Evolutionary conservation across 2,888 invertebrate genomes (phyloP).

Genomic region (Fabriciana adippe): DNA sequence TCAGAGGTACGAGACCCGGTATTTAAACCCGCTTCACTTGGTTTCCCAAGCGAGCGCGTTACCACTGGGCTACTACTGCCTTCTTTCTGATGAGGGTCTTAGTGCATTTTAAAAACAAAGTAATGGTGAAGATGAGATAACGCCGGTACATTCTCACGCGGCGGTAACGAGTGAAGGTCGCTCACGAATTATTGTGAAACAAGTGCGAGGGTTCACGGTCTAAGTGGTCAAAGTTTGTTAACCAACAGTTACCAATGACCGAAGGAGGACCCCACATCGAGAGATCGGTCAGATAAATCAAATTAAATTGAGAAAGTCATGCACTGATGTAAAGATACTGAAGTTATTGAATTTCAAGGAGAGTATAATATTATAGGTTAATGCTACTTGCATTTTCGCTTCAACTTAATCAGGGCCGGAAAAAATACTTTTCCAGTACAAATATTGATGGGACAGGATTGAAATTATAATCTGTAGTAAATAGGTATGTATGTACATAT

Average conservation of each 20-base stretch:
- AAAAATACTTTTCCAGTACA: too few relatives aligned
- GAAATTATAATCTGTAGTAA: too few relatives aligned
- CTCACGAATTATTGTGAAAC: conserved; percentile 48
- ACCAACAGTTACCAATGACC: conserved; percentile 8
- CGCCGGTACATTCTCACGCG: conserved; percentile 51
- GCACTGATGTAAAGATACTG: neutral
- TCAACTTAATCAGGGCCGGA: too few relatives aligned
- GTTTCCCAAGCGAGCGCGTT: too few relatives aligned
- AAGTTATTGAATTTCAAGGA: neutral
- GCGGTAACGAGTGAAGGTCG: conserved; percentile 46
- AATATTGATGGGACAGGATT: too few relatives aligned
- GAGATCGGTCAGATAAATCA: conserved; percentile 16
- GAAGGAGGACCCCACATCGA: conserved; percentile 18
- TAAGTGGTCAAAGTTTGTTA: conserved; percentile 24
- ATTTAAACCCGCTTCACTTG: too few relatives aligned
- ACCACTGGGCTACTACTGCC: too few relatives aligned
- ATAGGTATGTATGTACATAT: too few relatives aligned
- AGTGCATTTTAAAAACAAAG: conserved; percentile 23
- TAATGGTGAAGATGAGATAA: conserved; percentile 42
- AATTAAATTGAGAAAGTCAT: conserved; percentile 16
- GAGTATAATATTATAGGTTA: neutral
- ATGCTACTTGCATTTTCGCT: too few relatives aligned
- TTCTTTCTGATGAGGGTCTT: too few relatives aligned
- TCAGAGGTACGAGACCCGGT: too few relatives aligned
- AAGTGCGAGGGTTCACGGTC: conserved; percentile 44